A percentile compares a stretch with the other conserved stretches of the same genome.
These are phyloP conservation scores for Crocallis elinguaria DNA, from an alignment of 2,888 invertebrate species.

Conservation along the genomic window DNA sequence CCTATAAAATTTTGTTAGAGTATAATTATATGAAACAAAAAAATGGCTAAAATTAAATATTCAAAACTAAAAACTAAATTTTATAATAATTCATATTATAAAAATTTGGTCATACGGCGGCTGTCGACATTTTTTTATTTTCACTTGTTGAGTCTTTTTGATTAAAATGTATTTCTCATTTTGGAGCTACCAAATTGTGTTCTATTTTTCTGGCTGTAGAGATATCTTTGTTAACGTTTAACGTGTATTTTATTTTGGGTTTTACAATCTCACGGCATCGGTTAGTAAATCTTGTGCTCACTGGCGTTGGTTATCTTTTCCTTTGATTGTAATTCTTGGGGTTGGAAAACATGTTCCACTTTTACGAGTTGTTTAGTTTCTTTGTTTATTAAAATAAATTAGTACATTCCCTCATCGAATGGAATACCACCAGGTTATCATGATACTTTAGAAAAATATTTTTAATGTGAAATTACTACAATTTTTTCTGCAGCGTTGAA, in stretches of 20 bases:
- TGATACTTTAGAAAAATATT: no score
- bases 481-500: no score
- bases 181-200: background rate
- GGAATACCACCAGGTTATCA: no score
- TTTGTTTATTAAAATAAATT: no score
- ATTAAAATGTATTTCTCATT: background rate
- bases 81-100: background rate
- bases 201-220: constrained; percentile 14
- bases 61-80: background rate
- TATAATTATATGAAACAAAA: no score
- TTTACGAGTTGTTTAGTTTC: background rate
- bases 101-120: no score
- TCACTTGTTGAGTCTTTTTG: background rate
- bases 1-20: no score
- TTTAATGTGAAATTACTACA: no score
- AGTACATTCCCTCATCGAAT: no score
- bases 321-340: constrained; percentile 9
- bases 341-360: constrained; percentile 4
- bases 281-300: constrained; percentile 20
- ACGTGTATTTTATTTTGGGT: constrained; percentile 31
- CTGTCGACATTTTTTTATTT: background rate
- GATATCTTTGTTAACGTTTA: constrained; percentile 22
- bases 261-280: constrained; percentile 29
- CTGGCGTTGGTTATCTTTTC: constrained; percentile 13
- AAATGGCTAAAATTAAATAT: no score